A percentile compares a stretch with the other conserved stretches of the same genome.
Evolutionary conservation across 2,113 vertebrate species (phyloP).

Genomic region (Eptesicus fuscus): DNA sequence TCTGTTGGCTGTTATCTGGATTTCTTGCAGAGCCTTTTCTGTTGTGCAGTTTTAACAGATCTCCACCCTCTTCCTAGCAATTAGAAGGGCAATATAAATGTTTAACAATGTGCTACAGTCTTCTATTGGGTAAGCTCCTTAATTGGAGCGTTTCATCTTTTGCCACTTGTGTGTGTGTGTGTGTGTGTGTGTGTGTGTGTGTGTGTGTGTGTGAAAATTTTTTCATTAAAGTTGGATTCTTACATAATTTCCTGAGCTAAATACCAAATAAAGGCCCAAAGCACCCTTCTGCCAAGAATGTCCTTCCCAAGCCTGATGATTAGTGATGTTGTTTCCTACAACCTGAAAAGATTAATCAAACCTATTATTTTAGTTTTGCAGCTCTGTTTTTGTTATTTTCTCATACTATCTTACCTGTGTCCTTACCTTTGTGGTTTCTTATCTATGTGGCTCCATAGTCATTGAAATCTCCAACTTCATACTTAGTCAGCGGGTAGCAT

Average conservation of each 20-base stretch:
- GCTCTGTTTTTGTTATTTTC: constrained; percentile 12
- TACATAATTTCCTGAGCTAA: not conserved
- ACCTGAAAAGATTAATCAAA: not conserved
- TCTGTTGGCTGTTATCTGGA: constrained; percentile 69
- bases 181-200: not conserved
- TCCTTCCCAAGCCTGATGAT: not conserved
- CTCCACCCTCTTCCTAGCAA: constrained; percentile 50
- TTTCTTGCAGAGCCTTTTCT: constrained; percentile 46
- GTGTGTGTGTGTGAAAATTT: not conserved
- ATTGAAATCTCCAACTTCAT: not conserved
- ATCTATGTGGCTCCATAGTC: not conserved
- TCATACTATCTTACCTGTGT: not conserved
- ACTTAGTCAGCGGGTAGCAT: not conserved
- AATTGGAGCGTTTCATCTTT: constrained; percentile 18
- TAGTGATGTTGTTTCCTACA: not conserved
- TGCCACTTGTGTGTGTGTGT: not conserved
- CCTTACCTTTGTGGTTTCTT: not conserved
- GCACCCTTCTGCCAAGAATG: not conserved
- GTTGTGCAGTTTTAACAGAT: constrained; percentile 43
- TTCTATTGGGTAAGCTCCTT: not conserved
- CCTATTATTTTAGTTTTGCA: not conserved
- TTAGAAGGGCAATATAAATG: constrained; percentile 62
- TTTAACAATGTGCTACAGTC: constrained; percentile 40
- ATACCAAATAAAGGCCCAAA: not conserved
- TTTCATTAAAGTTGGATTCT: not conserved